Base-by-base conservation (phyloP, 2,888 invertebrate species). In the Scaptomyza parva region DNA sequence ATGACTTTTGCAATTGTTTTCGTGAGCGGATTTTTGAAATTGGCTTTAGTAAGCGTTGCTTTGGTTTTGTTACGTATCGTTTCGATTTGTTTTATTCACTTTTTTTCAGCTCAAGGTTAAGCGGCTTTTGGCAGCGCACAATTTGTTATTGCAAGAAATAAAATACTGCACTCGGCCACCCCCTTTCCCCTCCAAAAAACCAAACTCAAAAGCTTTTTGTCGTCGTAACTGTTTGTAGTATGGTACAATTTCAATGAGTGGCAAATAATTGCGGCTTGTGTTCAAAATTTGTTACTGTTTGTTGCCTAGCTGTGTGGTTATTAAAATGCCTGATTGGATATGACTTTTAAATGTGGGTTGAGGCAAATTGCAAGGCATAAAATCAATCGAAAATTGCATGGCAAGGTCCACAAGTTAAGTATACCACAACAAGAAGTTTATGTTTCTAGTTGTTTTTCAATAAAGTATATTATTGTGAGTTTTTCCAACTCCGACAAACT, bases 1-100 rank as follows among this genome's bases (percentile, higher is more conserved):
- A 84, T 86, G 86, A 77, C 66, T 85, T 75, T 88, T 66, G 86
- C 88, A 84, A 88, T 84, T 86, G 86, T 84, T 86, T 84, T 88
- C 84, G 84, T 84, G 84, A 88, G 86, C 80, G 88, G 88, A 84
- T 84, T 84, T 88, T 68, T 60, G 86, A 88, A 86, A 86, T 87
- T 87, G 82, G 62, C 68, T 75, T 65, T 63, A 69, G 51, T 81
- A 57, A 76, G 74, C 72, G 57, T 65, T 58, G 71, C 63, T 69
- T 70, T 55, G 62, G 39, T 61, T 72, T 65, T 3, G 43, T 44
- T 51, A 67, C 18, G 22, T 28, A 51, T 61, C 14, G 41, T 35
- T 58, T 59, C 39, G 40, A 39, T 53, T 74, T 39, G 51, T 20
- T 64, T 60, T 61, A 37, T 55, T 48, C 37, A 37, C 33, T 37